A percentile compares a stretch with the other conserved stretches of the same genome.
phyloP scores from a whole-genome alignment of 2,113 vertebrate species.

The Ceuthmochares aereus region DNA sequence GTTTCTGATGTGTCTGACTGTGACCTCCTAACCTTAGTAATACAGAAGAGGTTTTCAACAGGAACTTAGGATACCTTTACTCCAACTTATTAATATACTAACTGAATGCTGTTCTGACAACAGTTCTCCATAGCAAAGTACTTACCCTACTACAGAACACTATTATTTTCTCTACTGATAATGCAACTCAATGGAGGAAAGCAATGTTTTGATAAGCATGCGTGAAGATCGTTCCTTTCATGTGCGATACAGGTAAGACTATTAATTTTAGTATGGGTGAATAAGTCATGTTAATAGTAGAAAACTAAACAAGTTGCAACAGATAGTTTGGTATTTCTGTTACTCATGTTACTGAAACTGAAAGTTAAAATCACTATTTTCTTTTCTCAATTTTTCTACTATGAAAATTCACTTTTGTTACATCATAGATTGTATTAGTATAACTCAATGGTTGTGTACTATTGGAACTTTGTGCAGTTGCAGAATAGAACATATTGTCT shows the following conservation, averaged over 20 bases:
- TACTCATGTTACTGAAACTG: neutral
- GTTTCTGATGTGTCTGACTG: slow-evolving; percentile 67
- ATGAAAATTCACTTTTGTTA: neutral
- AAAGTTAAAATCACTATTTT: neutral
- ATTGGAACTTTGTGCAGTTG: neutral
- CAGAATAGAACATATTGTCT: neutral
- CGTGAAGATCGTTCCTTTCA: slow-evolving; percentile 88
- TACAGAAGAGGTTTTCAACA: slow-evolving; percentile 69
- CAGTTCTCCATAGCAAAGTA: slow-evolving; percentile 19
- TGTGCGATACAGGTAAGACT: slow-evolving; percentile 96
- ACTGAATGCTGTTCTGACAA: slow-evolving; percentile 61
- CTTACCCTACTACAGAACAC: slow-evolving; percentile 63
- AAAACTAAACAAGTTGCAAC: neutral
- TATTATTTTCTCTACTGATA: slow-evolving; percentile 79
- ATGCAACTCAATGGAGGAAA: slow-evolving; percentile 90
- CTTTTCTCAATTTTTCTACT: neutral
- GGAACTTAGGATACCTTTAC: slow-evolving; percentile 67
- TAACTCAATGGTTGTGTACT: neutral
- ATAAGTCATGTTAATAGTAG: neutral
- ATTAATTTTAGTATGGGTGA: neutral
- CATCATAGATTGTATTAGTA: neutral
- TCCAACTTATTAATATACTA: slow-evolving; percentile 60
- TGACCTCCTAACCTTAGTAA: slow-evolving; percentile 69
- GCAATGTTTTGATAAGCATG: slow-evolving; percentile 84
- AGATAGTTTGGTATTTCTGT: neutral